A percentile compares a stretch with the other conserved stretches of the same genome.
Evolutionary conservation across 2,113 vertebrate species (phyloP).

Genomic region (Chauna torquata): DNA sequence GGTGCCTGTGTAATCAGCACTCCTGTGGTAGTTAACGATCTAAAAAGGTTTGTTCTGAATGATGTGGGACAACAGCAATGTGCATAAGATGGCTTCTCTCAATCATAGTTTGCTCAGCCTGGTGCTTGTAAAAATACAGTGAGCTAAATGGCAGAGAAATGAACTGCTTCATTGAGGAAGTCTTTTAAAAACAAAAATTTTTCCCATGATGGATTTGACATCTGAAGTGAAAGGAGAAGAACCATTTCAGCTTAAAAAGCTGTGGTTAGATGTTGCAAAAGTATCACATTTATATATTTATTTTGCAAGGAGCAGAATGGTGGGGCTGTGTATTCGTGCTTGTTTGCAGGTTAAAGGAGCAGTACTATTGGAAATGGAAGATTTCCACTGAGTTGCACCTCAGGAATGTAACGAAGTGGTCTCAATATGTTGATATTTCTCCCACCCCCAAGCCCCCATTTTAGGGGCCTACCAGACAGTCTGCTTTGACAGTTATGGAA

Average conservation of each 20-base stretch:
- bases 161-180: constrained; percentile 68
- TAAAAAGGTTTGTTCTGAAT: constrained; percentile 99
- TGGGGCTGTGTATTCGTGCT: not conserved
- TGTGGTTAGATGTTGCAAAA: constrained; percentile 55
- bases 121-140: constrained; percentile 77
- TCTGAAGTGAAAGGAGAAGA: constrained; percentile 66
- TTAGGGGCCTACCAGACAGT: not conserved
- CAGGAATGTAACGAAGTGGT: not conserved
- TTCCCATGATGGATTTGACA: constrained; percentile 64
- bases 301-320: not conserved
- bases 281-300: constrained; percentile 54
- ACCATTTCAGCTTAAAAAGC: constrained; percentile 67
- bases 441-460: rapidly evolving
- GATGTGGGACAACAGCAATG: constrained; percentile 98
- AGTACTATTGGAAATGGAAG: not conserved
- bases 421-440: not conserved
- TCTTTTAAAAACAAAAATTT: constrained; percentile 74
- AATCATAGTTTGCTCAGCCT: constrained; percentile 86
- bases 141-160: constrained; percentile 70
- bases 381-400: not conserved
- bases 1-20: constrained; percentile 99
- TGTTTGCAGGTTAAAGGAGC: not conserved
- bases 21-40: constrained; percentile 99
- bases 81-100: constrained; percentile 92
- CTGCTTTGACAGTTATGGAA: not conserved